Conservation (phyloP, 2,888 invertebrate species). For the Drosophila siamana region DNA sequence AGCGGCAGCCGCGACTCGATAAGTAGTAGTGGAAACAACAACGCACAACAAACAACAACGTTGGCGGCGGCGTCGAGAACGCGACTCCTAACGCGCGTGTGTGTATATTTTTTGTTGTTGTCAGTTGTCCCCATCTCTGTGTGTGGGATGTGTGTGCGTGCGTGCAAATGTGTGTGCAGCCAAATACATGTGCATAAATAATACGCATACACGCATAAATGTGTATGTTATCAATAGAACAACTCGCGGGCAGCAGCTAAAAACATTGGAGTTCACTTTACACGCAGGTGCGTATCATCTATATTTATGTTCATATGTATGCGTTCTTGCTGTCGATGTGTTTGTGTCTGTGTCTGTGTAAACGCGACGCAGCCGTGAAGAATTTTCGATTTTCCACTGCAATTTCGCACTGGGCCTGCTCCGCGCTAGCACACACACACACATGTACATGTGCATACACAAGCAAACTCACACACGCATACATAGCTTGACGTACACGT, state of each 20-base stretch:
- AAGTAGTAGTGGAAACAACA: slow-evolving; percentile 14
- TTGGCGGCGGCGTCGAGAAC: slow-evolving; percentile 73
- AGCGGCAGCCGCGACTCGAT: slow-evolving; percentile 63
- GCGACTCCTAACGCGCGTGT: slow-evolving; percentile 67
- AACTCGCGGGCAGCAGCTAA: slow-evolving; percentile 20
- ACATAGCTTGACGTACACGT: too few species aligned
- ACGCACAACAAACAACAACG: slow-evolving; percentile 43
- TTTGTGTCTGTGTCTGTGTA: slow-evolving; percentile 29
- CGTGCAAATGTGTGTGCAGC: slow-evolving; percentile 9
- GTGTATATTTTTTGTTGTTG: slow-evolving; percentile 67
- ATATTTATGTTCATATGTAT: slow-evolving; percentile 7
- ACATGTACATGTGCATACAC: slow-evolving; percentile 8
- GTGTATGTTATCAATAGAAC: slow-evolving; percentile 55
- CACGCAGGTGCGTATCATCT: slow-evolving; percentile 94
- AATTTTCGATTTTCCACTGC: slow-evolving; percentile 84
- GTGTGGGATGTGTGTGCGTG: slow-evolving; percentile 18
- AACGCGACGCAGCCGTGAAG: slow-evolving; percentile 93
- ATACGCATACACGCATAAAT: slow-evolving; percentile 16
- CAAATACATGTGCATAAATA: slow-evolving; percentile 30
- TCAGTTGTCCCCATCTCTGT: slow-evolving; percentile 42
- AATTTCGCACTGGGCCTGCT: slow-evolving; percentile 95
- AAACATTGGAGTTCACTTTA: slow-evolving; percentile 76
- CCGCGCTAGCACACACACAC: slow-evolving; percentile 78
- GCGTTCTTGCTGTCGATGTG: neutral
- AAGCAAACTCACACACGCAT: neutral